Percentiles rank a stretch among this genome's conserved stretches.
These are phyloP conservation scores for Bibio marci DNA, from an alignment of 2,888 invertebrate species.

Conservation along the genomic window DNA sequence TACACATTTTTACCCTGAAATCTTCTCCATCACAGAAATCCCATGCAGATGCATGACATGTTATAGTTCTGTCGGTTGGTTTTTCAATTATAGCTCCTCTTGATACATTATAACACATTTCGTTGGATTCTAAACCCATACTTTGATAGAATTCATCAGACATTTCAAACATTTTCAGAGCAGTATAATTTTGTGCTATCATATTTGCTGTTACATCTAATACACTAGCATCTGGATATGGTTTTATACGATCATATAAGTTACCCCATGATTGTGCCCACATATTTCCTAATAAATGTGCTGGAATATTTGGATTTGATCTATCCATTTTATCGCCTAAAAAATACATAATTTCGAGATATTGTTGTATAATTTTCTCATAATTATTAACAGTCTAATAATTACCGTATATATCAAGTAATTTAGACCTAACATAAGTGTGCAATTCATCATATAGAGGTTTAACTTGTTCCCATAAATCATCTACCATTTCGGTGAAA, in stretches of 20 bases:
- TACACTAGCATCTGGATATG: conserved; percentile 16
- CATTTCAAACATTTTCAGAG: conserved; percentile 27
- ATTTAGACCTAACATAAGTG: conserved; percentile 19
- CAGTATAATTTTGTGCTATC: conserved; percentile 18
- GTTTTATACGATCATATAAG: conserved; percentile 26
- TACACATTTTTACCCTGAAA: conserved; percentile 16
- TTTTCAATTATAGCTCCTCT: conserved; percentile 32
- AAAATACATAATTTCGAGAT: no score
- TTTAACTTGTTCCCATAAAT: conserved; percentile 15
- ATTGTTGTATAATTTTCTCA: no score
- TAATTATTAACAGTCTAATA: no score
- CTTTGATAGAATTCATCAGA: conserved; percentile 33
- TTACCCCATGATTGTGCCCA: conserved; percentile 31
- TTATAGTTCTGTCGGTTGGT: conserved; percentile 32
- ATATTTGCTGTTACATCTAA: conserved; percentile 34
- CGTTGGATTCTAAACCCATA: conserved; percentile 31
- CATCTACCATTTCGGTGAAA: conserved; percentile 17
- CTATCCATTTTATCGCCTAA: neutral
- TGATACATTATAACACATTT: conserved; percentile 24
- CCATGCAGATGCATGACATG: conserved; percentile 39
- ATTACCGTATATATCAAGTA: conserved; percentile 20
- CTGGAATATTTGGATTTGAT: conserved; percentile 21
- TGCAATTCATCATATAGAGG: conserved; percentile 24
- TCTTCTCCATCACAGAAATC: conserved; percentile 36
- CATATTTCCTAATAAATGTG: conserved; percentile 34